A percentile compares a stretch with the other conserved stretches of the same genome.
phyloP scores from a whole-genome alignment of 2,797 vertebrate genomes.

The Rhinoraja longicauda region DNA sequence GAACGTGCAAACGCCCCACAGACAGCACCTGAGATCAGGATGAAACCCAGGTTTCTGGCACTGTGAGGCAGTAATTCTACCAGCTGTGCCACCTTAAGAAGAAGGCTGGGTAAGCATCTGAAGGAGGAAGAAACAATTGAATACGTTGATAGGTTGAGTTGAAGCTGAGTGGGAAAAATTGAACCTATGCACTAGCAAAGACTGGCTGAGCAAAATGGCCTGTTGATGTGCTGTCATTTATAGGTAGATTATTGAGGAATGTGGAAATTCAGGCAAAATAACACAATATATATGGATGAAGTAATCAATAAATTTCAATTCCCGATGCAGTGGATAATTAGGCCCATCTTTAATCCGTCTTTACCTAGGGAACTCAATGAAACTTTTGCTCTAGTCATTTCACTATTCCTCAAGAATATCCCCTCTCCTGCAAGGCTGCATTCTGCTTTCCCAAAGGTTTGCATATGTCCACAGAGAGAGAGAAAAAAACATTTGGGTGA shows the following conservation, averaged over 20 bases:
- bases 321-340: neutral
- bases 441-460: neutral
- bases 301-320: neutral
- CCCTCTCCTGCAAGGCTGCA: neutral
- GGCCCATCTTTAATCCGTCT: neutral
- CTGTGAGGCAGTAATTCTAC: no score
- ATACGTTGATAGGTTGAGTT: neutral
- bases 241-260: neutral
- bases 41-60: no score
- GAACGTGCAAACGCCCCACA: no score
- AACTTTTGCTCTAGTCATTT: neutral
- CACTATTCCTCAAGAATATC: neutral
- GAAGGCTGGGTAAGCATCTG: neutral
- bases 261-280: neutral
- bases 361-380: neutral
- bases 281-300: neutral
- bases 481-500: neutral
- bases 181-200: neutral
- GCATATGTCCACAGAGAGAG: neutral
- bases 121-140: neutral
- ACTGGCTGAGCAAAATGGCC: neutral
- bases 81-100: no score
- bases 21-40: no score
- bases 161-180: neutral
- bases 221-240: neutral